A percentile compares a stretch with the other conserved stretches of the same genome.
These are phyloP conservation scores for Chrysopa pallens DNA, from an alignment of 1,140 invertebrate genomes.

Conservation along the genomic window DNA sequence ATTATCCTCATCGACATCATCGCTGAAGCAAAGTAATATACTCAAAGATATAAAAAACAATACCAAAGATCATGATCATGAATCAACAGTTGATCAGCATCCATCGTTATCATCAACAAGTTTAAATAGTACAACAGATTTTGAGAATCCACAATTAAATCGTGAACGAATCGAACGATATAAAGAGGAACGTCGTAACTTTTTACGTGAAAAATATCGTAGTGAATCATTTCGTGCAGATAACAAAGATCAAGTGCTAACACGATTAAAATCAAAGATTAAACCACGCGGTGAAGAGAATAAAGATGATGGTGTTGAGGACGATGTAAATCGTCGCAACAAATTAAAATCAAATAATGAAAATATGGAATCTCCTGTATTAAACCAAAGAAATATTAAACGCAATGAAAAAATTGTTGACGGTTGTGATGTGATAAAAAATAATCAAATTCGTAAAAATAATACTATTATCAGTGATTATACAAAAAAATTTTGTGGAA, in stretches of 20 bases:
- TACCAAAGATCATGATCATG: background rate
- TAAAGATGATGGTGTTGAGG: too few species aligned
- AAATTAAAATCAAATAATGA: too few species aligned
- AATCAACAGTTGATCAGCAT: background rate
- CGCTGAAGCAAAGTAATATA: background rate
- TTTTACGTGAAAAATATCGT: slow-evolving; percentile 70
- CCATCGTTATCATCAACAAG: background rate
- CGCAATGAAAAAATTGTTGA: background rate
- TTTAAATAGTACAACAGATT: background rate
- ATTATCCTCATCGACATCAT: background rate
- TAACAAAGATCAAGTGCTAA: slow-evolving; percentile 23
- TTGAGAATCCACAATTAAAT: slow-evolving; percentile 29
- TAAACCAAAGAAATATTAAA: too few species aligned
- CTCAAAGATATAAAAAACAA: background rate
- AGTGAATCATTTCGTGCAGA: slow-evolving; percentile 59
- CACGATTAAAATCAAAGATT: slow-evolving; percentile 11
- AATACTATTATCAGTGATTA: too few species aligned
- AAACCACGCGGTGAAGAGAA: too few species aligned
- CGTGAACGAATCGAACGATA: slow-evolving; percentile 74
- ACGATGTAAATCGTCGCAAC: too few species aligned
- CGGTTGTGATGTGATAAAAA: background rate
- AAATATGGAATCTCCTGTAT: too few species aligned
- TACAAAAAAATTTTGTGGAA: background rate
- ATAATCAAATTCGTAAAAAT: background rate
- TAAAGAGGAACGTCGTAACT: slow-evolving; percentile 75